Conservation (phyloP, 1,140 invertebrate genomes). For the Psilanteris sp. region DNA sequence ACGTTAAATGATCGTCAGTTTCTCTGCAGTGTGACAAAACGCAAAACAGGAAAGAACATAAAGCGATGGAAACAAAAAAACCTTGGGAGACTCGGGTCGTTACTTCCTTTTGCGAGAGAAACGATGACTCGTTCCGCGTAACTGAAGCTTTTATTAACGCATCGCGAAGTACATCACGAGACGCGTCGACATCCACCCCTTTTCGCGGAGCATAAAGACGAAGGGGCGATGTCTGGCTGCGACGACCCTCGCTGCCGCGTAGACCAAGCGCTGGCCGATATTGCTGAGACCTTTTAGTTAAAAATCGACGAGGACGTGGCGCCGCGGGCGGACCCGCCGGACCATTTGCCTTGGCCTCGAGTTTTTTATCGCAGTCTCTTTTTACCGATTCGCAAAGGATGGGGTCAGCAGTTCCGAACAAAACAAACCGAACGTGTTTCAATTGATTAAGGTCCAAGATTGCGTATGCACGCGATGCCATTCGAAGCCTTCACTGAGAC, state of each 20-base stretch:
- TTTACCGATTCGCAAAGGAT: conserved; percentile 2
- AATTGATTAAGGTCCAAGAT: conserved; percentile 47
- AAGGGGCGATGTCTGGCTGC: conserved; percentile 37
- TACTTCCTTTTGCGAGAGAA: conserved; percentile 17
- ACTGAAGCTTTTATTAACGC: conserved; percentile 39
- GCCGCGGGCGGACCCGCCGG: conserved; percentile 27
- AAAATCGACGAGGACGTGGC: conserved; percentile 37
- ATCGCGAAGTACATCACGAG: conserved; percentile 36
- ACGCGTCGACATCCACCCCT: conserved; percentile 33
- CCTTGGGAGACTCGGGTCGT: conserved; percentile 19
- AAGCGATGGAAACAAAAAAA: conserved; percentile 6
- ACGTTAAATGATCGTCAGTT: conserved; percentile 26
- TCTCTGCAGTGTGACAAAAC: neutral
- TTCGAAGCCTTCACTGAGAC: conserved; percentile 7
- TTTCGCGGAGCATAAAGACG: conserved; percentile 27
- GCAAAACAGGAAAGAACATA: conserved; percentile 5
- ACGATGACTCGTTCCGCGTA: conserved; percentile 30
- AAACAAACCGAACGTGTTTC: conserved; percentile 26
- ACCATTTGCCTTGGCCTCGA: conserved; percentile 39
- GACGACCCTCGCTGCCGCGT: conserved; percentile 18
- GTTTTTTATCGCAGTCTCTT: conserved; percentile 11
- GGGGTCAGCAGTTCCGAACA: conserved; percentile 7
- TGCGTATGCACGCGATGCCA: conserved; percentile 26
- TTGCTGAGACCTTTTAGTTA: conserved; percentile 5
- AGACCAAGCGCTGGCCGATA: conserved; percentile 17